Evolutionary conservation across 2,888 invertebrate species (phyloP).

Genomic region (Drosophila barbarae): DNA sequence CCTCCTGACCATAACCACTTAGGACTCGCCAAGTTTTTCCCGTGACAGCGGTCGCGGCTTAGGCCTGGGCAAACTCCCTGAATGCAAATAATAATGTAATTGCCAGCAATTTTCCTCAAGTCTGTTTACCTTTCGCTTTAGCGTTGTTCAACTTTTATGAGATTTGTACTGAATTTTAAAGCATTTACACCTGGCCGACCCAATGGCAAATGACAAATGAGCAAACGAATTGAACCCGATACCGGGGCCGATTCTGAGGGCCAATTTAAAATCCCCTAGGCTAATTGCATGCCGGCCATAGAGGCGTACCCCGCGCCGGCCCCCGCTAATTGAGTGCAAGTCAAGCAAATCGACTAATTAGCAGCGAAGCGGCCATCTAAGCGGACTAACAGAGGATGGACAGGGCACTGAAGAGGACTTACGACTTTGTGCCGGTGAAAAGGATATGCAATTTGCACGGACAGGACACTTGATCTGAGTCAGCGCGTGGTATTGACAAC

Average conservation of each 20-base stretch:
- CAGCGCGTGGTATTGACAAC: conserved; percentile 9
- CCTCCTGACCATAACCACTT: conserved; percentile 54
- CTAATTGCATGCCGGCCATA: conserved; percentile 57
- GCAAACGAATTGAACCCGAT: conserved; percentile 23
- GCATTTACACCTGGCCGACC: conserved; percentile 48
- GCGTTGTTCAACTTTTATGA: conserved; percentile 41
- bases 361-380: conserved; percentile 49
- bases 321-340: conserved; percentile 62
- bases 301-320: conserved; percentile 6
- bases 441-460: conserved; percentile 60
- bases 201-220: conserved; percentile 25
- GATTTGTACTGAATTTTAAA: conserved; percentile 49
- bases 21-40: conserved; percentile 43
- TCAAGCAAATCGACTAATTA: conserved; percentile 61
- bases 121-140: conserved; percentile 34
- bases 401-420: conserved; percentile 26
- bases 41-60: conserved; percentile 22
- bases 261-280: conserved; percentile 33
- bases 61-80: conserved; percentile 45
- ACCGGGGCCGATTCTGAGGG: conserved; percentile 2
- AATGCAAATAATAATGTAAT: conserved; percentile 67
- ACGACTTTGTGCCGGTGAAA: conserved; percentile 21
- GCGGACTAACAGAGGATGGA: conserved; percentile 46
- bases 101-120: conserved; percentile 48
- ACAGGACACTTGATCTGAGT: conserved; percentile 30